These are phyloP conservation scores for Microtus ochrogaster DNA, from an alignment of 2,113 vertebrate genomes.

Conservation along the genomic window DNA sequence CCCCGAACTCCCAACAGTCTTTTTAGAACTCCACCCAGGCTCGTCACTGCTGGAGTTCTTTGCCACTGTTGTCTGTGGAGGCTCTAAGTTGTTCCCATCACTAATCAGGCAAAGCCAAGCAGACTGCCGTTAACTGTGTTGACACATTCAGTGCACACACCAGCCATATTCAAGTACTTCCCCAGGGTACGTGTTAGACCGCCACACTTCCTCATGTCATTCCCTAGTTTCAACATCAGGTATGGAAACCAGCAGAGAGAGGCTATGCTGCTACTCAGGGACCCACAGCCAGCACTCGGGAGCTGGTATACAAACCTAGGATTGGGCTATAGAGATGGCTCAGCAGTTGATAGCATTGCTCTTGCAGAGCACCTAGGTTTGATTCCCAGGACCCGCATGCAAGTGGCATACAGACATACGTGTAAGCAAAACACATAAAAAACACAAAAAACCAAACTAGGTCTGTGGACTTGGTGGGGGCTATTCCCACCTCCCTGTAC, in stretches of 20 bases:
- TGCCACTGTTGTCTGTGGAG: background rate
- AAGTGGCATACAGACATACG: background rate
- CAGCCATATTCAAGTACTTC: background rate
- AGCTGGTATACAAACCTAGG: background rate
- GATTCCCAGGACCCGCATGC: background rate
- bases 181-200: background rate
- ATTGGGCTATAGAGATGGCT: background rate
- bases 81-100: background rate
- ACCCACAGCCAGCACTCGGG: background rate
- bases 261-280: background rate
- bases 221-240: background rate
- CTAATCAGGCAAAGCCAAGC: background rate
- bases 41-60: background rate
- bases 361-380: background rate
- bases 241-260: background rate
- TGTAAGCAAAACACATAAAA: background rate
- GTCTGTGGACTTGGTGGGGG: background rate
- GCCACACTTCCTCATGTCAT: background rate
- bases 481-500: background rate
- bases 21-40: background rate
- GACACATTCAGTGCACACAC: background rate
- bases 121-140: background rate
- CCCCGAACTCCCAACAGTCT: background rate
- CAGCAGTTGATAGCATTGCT: background rate
- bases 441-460: background rate